Base-by-base conservation (phyloP, 2,888 invertebrate genomes). In the Troides helena region DNA sequence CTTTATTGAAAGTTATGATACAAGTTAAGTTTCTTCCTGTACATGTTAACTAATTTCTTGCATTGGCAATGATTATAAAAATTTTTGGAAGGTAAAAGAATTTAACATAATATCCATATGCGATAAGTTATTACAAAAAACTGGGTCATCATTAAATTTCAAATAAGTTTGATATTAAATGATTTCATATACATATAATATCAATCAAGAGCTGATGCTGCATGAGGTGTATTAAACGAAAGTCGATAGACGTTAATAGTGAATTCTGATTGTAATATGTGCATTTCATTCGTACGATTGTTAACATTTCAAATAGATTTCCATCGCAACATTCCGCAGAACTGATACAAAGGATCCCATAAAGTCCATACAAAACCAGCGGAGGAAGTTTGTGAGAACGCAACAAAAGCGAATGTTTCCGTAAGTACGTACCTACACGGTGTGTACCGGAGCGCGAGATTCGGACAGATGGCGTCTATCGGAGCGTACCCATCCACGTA, bases 391-490 rank as follows among this genome's bases (percentile, higher is more conserved):
- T 43, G 53, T 59, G 23, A 63, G 63, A 60, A 63, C 63, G 56
- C 65, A 66, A 68, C 60, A 61, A 60, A 57, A 50, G 66, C 66
- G 64, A 66, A 63, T 25, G 61, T 62, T 71, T 67, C 67, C 68
- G 71, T 70, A 21, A 61, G 62, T 68, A 63, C 50, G 60, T 60
- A 57, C 56, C 63, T 70, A 65, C 30, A 30, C 63, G 64, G 58
- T 65, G 59, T 65, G 68, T 62, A 68, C 68, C 71, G 65, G 59
- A 67, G 67, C 72, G 69, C 72, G 69, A 71, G 71, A 71, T 70
- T 65, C 56, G 53, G 71, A 69, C 70, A 72, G 72, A 71, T 71
- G 74, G 69, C 62, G 68, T 43, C 62, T 70, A 56, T 63, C 59
- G 71, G 64, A 60, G 65, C 58, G 63, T 67, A 61, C 70, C 70